These are phyloP conservation scores for Drosophila greeni DNA, from an alignment of 2,888 invertebrate species.

Conservation along the genomic window DNA sequence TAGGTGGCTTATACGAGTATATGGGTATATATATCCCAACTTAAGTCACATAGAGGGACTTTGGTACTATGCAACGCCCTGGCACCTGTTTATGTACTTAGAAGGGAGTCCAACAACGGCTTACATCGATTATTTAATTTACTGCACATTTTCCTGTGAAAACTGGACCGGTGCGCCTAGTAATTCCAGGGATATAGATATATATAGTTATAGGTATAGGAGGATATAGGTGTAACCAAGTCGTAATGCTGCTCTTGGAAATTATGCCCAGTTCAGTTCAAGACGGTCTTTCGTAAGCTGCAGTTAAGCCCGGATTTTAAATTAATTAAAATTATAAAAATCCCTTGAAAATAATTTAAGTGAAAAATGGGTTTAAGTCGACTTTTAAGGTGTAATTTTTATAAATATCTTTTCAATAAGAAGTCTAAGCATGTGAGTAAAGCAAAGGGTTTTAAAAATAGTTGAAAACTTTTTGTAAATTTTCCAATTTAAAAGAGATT, in stretches of 20 bases:
- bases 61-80: not conserved
- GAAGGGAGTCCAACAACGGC: not conserved
- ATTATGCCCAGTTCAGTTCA: not conserved
- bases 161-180: not conserved
- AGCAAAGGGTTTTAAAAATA: fast-evolving
- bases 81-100: not conserved
- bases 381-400: not conserved
- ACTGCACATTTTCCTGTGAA: not conserved
- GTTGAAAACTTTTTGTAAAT: too few relatives aligned
- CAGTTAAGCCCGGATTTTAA: constrained; percentile 5
- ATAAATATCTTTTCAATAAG: not conserved
- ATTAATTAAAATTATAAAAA: too few relatives aligned
- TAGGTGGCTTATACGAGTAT: not conserved
- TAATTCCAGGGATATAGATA: not conserved
- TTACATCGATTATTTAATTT: not conserved
- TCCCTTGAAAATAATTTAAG: not conserved
- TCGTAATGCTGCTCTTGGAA: not conserved
- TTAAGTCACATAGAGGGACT: not conserved
- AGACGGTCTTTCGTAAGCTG: constrained; percentile 3
- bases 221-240: constrained; percentile 1
- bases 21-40: too few relatives aligned
- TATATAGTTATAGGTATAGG: constrained; percentile 4
- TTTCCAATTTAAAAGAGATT: not conserved
- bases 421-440: not conserved
- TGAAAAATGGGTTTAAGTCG: constrained; percentile 1